A percentile compares a stretch with the other conserved stretches of the same genome.
These are phyloP conservation scores for Zenarchopterus dispar DNA, from an alignment of 2,797 vertebrate species.

Conservation along the genomic window DNA sequence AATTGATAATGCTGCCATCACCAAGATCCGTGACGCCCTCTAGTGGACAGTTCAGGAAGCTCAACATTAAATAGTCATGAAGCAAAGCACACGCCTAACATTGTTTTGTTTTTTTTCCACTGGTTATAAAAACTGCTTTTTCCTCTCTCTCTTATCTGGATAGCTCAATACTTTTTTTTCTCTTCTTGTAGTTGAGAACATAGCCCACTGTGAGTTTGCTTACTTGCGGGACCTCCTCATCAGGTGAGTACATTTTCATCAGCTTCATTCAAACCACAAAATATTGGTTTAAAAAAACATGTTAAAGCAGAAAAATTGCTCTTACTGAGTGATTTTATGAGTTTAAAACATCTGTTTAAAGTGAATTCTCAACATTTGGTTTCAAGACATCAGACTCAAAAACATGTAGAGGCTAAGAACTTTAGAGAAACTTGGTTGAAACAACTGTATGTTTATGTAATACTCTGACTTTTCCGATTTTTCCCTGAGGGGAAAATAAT, in stretches of 20 bases:
- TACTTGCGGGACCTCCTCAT: slow-evolving; percentile 97
- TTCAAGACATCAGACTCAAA: too few relatives aligned
- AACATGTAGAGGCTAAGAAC: too few relatives aligned
- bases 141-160: slow-evolving; percentile 2
- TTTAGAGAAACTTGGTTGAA: too few relatives aligned
- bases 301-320: too few relatives aligned
- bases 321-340: too few relatives aligned
- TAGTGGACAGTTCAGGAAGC: slow-evolving; percentile 45
- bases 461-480: too few relatives aligned
- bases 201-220: slow-evolving; percentile 97
- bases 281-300: too few relatives aligned
- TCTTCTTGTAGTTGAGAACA: slow-evolving; percentile 90
- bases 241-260: slow-evolving; percentile 81
- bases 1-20: background rate
- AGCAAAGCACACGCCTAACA: background rate
- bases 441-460: too few relatives aligned
- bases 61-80: background rate
- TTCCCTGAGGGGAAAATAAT: too few relatives aligned
- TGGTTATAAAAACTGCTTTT: background rate
- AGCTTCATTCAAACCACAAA: background rate
- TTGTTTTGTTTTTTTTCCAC: background rate
- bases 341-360: too few relatives aligned
- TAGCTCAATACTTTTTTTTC: slow-evolving; percentile 1
- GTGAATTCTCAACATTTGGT: too few relatives aligned
- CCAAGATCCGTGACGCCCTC: slow-evolving; percentile 44